phyloP scores from a whole-genome alignment of 2,113 vertebrate genomes.

The Mobula birostris region DNA sequence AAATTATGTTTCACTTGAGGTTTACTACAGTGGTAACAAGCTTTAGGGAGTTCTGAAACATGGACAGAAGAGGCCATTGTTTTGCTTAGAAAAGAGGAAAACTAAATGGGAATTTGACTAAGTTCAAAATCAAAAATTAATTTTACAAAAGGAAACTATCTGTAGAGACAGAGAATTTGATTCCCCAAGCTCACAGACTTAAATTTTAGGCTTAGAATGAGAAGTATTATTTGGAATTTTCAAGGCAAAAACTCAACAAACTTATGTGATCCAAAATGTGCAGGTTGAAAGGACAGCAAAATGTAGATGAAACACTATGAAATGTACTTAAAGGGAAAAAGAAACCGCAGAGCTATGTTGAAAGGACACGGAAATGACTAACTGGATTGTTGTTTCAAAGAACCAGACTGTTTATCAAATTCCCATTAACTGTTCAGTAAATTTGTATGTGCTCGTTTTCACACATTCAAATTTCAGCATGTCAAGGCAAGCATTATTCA shows the following conservation, averaged over 20 bases:
- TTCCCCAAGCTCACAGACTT: background rate
- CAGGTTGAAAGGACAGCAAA: background rate
- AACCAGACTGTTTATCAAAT: background rate
- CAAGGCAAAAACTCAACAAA: too few relatives aligned
- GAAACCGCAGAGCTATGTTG: background rate
- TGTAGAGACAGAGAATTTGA: background rate
- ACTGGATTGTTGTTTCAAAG: background rate
- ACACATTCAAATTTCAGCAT: constrained; percentile 13
- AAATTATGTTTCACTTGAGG: background rate
- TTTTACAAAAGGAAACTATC: background rate
- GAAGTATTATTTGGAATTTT: background rate
- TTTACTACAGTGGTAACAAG: background rate
- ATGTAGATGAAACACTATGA: background rate
- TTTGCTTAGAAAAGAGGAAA: background rate
- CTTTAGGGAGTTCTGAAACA: background rate
- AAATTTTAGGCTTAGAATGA: background rate
- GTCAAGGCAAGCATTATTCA: background rate
- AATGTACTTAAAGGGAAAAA: background rate
- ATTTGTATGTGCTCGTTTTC: background rate
- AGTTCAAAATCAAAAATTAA: background rate
- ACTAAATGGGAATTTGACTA: background rate
- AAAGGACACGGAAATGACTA: background rate
- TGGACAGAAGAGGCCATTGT: background rate
- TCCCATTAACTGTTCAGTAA: background rate
- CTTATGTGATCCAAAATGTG: background rate